Percentiles rank a stretch among this genome's conserved stretches.
Evolutionary conservation across 92 coral and sea anemone genomes (phyloP).

Genomic region (Chrysogorgia sp.): DNA sequence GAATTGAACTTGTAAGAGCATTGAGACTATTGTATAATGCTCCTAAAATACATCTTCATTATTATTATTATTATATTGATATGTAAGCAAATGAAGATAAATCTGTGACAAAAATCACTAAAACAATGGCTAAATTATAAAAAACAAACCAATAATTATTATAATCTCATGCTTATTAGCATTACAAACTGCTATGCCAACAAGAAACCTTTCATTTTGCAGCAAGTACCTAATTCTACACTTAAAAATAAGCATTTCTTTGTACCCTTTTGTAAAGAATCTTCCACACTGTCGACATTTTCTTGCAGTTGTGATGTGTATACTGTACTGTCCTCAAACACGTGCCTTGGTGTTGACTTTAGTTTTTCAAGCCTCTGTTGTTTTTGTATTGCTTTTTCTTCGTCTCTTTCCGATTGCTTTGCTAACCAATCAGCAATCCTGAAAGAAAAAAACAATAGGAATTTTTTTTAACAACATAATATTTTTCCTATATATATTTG

Average conservation of each 20-base stretch:
- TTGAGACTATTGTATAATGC: no score
- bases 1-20: no score
- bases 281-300: slow-evolving; percentile 80
- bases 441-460: background rate
- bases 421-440: slow-evolving; percentile 99
- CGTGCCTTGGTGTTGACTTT: slow-evolving; percentile 77
- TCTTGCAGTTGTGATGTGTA: slow-evolving; percentile 90
- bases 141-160: no score
- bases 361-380: slow-evolving; percentile 74
- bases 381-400: slow-evolving; percentile 77
- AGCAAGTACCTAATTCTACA: background rate
- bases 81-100: no score
- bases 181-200: no score
- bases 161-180: no score
- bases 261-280: slow-evolving; percentile 91
- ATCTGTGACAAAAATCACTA: no score
- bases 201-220: background rate
- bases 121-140: no score
- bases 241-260: background rate
- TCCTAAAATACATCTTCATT: no score
- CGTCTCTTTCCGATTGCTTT: slow-evolving; percentile 89
- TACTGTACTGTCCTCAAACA: slow-evolving; percentile 79
- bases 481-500: no score
- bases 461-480: background rate
- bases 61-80: no score